Evolutionary conservation across 2,888 invertebrate genomes (phyloP).

Genomic region (Lysandra bellargus): DNA sequence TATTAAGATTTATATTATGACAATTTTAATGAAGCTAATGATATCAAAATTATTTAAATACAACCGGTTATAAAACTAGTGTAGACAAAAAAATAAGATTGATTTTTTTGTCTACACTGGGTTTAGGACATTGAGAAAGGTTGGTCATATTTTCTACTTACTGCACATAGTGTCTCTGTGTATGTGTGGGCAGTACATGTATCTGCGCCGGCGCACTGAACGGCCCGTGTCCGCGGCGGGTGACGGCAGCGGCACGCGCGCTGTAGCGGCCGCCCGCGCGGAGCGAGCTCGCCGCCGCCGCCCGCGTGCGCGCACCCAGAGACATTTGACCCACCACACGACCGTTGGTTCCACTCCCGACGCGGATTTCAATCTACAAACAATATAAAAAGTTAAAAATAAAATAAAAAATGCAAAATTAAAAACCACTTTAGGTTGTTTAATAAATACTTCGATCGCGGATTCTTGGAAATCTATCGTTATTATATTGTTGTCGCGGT

Average conservation of each 20-base stretch:
- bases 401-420: no score
- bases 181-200: conserved; percentile 83
- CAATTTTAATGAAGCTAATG: background rate
- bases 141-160: conserved; percentile 48
- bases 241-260: conserved; percentile 93
- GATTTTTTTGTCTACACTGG: no score
- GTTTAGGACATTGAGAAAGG: background rate
- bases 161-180: conserved; percentile 74
- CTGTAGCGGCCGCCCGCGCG: conserved; percentile 92
- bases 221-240: conserved; percentile 92
- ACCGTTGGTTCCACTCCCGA: conserved; percentile 61
- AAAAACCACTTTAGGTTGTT: background rate
- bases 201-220: conserved; percentile 89
- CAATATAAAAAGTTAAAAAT: background rate
- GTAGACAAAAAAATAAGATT: background rate
- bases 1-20: background rate
- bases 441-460: no score
- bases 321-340: conserved; percentile 88
- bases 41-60: background rate
- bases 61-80: no score
- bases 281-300: conserved; percentile 93
- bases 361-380: conserved; percentile 67
- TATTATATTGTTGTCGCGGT: no score
- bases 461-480: no score
- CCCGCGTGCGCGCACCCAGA: conserved; percentile 92